A percentile compares a stretch with the other conserved stretches of the same genome.
Conservation (phyloP, 2,888 invertebrate genomes). For the Drymonia ruficornis region DNA sequence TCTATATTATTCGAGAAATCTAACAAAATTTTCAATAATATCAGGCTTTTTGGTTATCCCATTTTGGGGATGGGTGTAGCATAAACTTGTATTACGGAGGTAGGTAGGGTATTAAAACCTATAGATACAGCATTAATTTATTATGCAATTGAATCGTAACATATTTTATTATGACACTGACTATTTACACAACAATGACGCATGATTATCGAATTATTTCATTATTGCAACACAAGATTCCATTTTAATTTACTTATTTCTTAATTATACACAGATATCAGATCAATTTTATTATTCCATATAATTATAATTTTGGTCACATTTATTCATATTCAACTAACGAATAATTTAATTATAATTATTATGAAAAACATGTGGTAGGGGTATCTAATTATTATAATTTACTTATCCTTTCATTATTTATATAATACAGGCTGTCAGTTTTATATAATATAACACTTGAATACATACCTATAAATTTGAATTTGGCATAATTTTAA, state of each 20-base stretch:
- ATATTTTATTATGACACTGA: slow-evolving; percentile 31
- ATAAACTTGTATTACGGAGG: slow-evolving; percentile 67
- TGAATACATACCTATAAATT: background rate
- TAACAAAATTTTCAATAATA: slow-evolving; percentile 50
- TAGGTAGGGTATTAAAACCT: slow-evolving; percentile 64
- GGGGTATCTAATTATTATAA: background rate
- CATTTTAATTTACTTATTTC: background rate
- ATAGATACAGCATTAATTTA: slow-evolving; percentile 44
- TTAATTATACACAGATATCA: slow-evolving; percentile 14
- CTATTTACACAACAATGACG: slow-evolving; percentile 25
- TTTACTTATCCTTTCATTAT: background rate
- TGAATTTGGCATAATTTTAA: slow-evolving; percentile 1
- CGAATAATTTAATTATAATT: background rate
- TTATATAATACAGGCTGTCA: no score
- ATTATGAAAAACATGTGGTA: slow-evolving; percentile 1
- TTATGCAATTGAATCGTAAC: slow-evolving; percentile 47
- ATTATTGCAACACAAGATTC: slow-evolving; percentile 14
- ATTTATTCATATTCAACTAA: slow-evolving; percentile 11
- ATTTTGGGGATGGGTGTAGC: slow-evolving; percentile 50
- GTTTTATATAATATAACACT: no score
- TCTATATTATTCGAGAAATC: slow-evolving; percentile 45
- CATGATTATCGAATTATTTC: slow-evolving; percentile 4
- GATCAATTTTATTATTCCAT: slow-evolving; percentile 20
- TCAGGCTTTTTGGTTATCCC: slow-evolving; percentile 80
- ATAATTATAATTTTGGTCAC: slow-evolving; percentile 30